Evolutionary conservation across 2,797 vertebrate genomes (phyloP).

Genomic region (Macropus fuliginosus): DNA sequence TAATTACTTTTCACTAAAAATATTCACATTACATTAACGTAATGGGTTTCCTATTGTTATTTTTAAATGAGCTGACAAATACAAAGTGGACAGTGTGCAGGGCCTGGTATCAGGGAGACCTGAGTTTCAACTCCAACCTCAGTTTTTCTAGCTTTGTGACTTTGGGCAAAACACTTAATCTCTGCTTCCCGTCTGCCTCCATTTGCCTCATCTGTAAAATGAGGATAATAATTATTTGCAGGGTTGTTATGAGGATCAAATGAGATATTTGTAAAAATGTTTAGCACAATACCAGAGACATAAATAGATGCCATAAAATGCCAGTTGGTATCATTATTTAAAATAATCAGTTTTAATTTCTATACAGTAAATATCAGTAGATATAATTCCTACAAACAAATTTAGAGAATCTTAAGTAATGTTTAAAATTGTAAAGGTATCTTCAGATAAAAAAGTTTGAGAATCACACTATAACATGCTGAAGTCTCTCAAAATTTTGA

Average conservation of each 20-base stretch:
- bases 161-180: background rate
- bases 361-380: background rate
- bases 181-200: background rate
- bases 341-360: background rate
- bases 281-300: background rate
- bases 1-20: background rate
- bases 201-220: background rate
- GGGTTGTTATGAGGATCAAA: background rate
- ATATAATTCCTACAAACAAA: background rate
- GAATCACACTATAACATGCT: background rate
- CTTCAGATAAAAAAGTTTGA: background rate
- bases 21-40: background rate
- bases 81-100: background rate
- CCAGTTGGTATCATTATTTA: background rate
- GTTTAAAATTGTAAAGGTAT: slow-evolving; percentile 24
- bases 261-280: background rate
- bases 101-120: background rate
- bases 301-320: background rate
- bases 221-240: background rate
- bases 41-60: background rate
- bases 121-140: background rate
- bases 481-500: background rate
- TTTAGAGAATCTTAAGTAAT: slow-evolving; percentile 31
- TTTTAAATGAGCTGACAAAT: background rate
- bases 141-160: background rate